Conservation (phyloP, 2,113 vertebrate species). For the Tiliqua scincoides region DNA sequence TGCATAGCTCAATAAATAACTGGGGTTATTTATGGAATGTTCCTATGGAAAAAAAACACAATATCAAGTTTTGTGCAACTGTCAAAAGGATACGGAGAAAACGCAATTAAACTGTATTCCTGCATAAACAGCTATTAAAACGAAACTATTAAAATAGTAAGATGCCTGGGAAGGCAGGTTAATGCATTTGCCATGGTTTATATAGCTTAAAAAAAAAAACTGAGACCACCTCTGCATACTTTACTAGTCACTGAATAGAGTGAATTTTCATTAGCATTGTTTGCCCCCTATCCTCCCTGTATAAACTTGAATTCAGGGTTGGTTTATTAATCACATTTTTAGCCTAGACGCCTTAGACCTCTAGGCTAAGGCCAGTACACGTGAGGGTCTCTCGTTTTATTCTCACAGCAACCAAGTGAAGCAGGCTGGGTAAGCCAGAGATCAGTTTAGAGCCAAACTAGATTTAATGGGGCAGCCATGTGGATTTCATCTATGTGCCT, state of each 20-base stretch:
- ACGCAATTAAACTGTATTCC: slow-evolving; percentile 58
- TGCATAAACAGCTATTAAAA: slow-evolving; percentile 73
- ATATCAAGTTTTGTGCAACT: slow-evolving; percentile 34
- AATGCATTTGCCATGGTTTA: slow-evolving; percentile 77
- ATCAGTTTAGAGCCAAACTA: no score
- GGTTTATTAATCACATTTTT: not conserved
- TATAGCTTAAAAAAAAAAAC: slow-evolving; percentile 69
- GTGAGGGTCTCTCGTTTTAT: not conserved
- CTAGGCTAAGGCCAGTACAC: not conserved
- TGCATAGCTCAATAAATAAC: slow-evolving; percentile 14
- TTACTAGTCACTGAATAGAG: slow-evolving; percentile 50
- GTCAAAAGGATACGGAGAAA: slow-evolving; percentile 60
- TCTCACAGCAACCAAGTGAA: not conserved
- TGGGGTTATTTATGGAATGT: slow-evolving; percentile 21
- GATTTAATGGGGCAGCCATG: no score
- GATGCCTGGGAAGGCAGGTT: slow-evolving; percentile 70
- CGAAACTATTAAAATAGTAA: slow-evolving; percentile 72
- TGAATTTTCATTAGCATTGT: slow-evolving; percentile 42
- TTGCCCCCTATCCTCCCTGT: not conserved
- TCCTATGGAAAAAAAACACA: not conserved
- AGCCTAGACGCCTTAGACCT: not conserved
- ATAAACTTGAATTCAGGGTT: slow-evolving; percentile 11
- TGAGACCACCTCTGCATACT: slow-evolving; percentile 58
- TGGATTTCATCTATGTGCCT: no score
- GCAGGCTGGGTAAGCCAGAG: not conserved